Base-by-base conservation (phyloP, 2,113 vertebrate species). In the Bubo blakistoni region DNA sequence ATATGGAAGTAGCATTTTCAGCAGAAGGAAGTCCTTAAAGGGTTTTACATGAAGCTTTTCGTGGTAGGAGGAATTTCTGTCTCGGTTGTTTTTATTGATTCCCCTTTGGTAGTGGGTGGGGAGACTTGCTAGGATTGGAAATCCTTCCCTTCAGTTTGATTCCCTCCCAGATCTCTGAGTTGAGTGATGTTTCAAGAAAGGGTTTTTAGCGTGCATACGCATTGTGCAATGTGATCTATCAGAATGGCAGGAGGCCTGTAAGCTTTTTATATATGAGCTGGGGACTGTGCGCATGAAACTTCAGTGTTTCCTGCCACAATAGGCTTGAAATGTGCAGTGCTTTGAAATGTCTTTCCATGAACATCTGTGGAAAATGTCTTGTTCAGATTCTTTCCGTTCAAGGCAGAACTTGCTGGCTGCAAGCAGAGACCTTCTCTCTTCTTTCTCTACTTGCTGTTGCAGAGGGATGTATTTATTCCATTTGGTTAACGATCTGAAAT, bases 301-400 rank as follows among this genome's bases (percentile, higher is more conserved):
- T 65, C 66, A 70, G 51, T 62, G 80, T 96, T 92, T 95, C 86
- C 92, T 96, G 57, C 94, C 81, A 84, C 92, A 96, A 70, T 86
- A 67, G 80, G 42, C 67, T 89, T 90, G 87, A 95, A 91, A 96
- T 96, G 90, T 81, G 79, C 77, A 88, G 69, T 32, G 54, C 85
- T 94, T 86, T 72, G 88, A 86, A 95, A 86, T 76, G 86, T 86
- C 96, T 97, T 96, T 95, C 91, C 61, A 36, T 94, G 65, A 95
- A 93, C 92, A 88, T 95, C 92, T 97, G 81, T 95, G 96, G 93
- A 95, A 97, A 97, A 92, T 91, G 94, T 95, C 93, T 96, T 70
- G 58, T 87, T 94, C 81, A 2, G 81, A 95, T 97, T 97, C 84
- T 97, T 97, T 97, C 96, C 96, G 14, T 91, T 93, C 86, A 82